A percentile compares a stretch with the other conserved stretches of the same genome.
Conservation (phyloP, 2,797 vertebrate species). For the Scolopax rusticola region DNA sequence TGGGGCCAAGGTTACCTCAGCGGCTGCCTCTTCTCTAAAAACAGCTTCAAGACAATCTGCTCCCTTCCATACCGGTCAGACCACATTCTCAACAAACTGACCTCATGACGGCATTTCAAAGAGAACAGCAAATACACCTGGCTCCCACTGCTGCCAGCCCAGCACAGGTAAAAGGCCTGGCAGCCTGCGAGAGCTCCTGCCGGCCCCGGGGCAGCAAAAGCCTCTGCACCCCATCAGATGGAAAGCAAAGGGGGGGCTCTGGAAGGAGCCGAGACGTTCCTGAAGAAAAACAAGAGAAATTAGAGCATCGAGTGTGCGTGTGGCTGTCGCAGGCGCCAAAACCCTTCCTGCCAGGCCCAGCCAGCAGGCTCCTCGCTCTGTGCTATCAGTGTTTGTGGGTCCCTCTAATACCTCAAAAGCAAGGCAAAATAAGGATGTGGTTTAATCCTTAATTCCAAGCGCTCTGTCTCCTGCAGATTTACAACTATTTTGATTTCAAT, state of each 20-base stretch:
- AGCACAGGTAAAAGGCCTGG: not conserved
- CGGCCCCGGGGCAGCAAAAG: not conserved
- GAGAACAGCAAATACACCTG: not conserved
- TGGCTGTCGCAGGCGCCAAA: fast-evolving
- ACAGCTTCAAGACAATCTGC: not conserved
- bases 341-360: not conserved
- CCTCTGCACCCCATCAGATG: not conserved
- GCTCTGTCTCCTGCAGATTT: not conserved
- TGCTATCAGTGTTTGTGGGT: not conserved
- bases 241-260: not conserved
- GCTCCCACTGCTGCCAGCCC: not conserved
- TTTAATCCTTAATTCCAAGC: not conserved
- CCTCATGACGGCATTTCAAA: not conserved
- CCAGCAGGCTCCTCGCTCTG: not conserved
- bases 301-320: fast-evolving
- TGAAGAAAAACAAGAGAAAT: not conserved
- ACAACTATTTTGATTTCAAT: not conserved
- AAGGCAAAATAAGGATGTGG: not conserved
- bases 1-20: not conserved
- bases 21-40: not conserved
- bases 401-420: not conserved
- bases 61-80: not conserved
- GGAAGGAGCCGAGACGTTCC: not conserved
- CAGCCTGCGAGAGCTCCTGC: not conserved
- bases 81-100: not conserved